phyloP scores from a whole-genome alignment of 2,113 vertebrate genomes.

The Ctenomys sociabilis region DNA sequence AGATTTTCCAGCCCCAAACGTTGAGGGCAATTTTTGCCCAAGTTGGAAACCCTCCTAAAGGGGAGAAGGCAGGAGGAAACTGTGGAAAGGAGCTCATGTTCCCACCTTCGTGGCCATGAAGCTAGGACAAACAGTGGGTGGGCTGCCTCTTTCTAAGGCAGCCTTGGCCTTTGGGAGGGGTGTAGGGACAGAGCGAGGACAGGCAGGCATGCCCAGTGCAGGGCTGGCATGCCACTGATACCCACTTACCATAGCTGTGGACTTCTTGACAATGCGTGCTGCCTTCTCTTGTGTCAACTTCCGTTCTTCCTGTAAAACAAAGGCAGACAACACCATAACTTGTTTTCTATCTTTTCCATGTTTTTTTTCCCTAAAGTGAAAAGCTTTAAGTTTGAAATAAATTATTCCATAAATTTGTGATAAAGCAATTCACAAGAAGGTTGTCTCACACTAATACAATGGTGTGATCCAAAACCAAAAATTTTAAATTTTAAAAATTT shows the following conservation, averaged over 20 bases:
- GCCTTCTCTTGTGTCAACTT: slow-evolving; percentile 56
- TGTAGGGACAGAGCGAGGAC: too few relatives aligned
- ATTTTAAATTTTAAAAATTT: neutral
- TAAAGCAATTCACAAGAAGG: slow-evolving; percentile 15
- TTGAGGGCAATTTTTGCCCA: neutral
- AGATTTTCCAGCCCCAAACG: too few relatives aligned
- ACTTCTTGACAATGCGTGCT: slow-evolving; percentile 46
- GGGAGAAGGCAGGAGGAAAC: neutral
- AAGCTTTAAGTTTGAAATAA: neutral
- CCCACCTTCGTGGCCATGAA: neutral
- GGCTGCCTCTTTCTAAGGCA: neutral
- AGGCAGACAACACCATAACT: neutral
- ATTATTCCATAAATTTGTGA: neutral
- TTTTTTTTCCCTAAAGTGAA: slow-evolving; percentile 26
- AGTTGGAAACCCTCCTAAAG: neutral
- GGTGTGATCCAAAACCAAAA: neutral
- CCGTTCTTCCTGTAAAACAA: slow-evolving; percentile 57
- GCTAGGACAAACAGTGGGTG: rapidly evolving
- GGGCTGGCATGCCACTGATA: rapidly evolving
- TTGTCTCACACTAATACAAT: neutral
- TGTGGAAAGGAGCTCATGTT: neutral
- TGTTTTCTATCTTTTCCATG: neutral
- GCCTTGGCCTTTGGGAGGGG: neutral
- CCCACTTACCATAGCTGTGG: slow-evolving; percentile 57
- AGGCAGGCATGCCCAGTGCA: neutral